Base-by-base conservation (phyloP, 2,888 invertebrate genomes). In the Aphodius sticticus region DNA sequence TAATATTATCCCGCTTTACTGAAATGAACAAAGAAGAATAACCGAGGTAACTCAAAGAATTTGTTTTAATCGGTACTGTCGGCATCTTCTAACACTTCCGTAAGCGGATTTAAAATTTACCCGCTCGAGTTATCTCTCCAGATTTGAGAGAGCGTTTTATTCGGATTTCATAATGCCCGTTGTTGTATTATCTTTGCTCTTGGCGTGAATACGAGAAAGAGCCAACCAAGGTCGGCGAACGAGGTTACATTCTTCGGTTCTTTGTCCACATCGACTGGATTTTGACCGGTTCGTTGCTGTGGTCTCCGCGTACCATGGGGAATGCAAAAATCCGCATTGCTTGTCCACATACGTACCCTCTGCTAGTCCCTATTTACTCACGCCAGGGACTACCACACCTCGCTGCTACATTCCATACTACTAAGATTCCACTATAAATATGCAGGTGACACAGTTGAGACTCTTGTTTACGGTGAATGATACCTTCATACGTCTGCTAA, bases 181-280 rank as follows among this genome's bases (percentile, higher is more conserved):
- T 53, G 53, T 53, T 9, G 53, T 53, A 9, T 53, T 53, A 53
- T 53, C 53, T 53, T 53, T 53, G 53, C 53, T 53, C 53, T 53
- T 53, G 53, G 53, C 53, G 53, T 53, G 53, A 53, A 53, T 53
- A 53, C 53, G 53, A 9, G 53, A 53, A 53, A 53, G 9, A 53
- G 53, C 53, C 53, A 53, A 53, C 53, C 53, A 53, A 53, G 53
- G 53, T 53, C 53, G 53, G 53, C 53, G 53, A 53, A 53, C 53
- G 53, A 53, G 53, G 53, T 53, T 53, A 53, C 53, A 53, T 53
- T 53, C 53, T 53, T 53, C 53, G 53, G 53, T 53, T 53, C 53
- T 53, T 53, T 53, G 53, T 53, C 53, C 53, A 53, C 53, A 53
- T 53, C 53, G 53, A 53, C 53, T 53, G 53, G 53, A 53, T 53